phyloP scores from a whole-genome alignment of 2,113 vertebrate species.

The Alouatta palliata region DNA sequence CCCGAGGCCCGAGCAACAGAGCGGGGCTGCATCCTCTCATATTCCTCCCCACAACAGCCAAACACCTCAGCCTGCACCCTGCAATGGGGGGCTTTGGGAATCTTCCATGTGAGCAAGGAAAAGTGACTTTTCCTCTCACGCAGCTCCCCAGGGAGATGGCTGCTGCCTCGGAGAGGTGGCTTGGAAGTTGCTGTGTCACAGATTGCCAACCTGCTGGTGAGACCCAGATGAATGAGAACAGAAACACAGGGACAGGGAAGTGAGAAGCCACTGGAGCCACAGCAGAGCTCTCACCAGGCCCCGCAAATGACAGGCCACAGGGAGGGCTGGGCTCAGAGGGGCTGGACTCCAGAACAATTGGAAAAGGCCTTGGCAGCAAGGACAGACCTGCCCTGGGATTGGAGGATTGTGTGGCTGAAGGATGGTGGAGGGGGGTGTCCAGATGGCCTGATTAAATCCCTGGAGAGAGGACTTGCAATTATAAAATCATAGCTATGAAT shows the following conservation, averaged over 20 bases:
- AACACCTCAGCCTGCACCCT: not conserved
- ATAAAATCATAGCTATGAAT: not conserved
- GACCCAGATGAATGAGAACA: not conserved
- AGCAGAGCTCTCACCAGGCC: not conserved
- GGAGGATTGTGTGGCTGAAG: not conserved
- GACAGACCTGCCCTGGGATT: not conserved
- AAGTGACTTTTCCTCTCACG: not conserved
- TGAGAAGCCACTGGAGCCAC: rapidly evolving
- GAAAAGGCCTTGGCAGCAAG: not conserved
- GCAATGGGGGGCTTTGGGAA: rapidly evolving
- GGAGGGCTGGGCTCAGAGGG: not conserved
- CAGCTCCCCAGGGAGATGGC: not conserved
- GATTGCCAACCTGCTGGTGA: not conserved
- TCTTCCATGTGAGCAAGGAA: not conserved
- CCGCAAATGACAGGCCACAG: rapidly evolving
- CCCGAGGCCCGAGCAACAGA: not conserved
- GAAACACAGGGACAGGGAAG: rapidly evolving
- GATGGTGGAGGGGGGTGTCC: not conserved
- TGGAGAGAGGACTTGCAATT: not conserved
- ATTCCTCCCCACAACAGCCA: not conserved
- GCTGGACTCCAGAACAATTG: not conserved
- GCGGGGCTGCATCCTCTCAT: not conserved
- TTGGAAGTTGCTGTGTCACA: not conserved
- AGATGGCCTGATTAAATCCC: not conserved
- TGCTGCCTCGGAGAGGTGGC: not conserved